Evolutionary conservation across 1,140 invertebrate species (phyloP), one percentile per base, ranked within the genome.

Genomic region (Triops longicaudatus): DNA sequence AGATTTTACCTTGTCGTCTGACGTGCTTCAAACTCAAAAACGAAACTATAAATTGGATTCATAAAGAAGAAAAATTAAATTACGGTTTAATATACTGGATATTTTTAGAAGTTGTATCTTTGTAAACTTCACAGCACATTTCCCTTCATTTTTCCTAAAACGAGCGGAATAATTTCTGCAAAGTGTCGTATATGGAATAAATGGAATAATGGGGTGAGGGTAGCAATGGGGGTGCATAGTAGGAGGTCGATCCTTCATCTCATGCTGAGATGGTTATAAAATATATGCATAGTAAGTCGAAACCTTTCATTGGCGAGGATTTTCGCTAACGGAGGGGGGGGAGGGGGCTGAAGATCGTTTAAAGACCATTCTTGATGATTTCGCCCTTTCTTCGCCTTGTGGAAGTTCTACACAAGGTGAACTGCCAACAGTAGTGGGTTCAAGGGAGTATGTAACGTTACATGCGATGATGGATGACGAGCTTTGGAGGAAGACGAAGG

Each of bases 261-360:
- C 50, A 22, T 17, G 50, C 50, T 63, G 50, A 63, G 50, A 63
- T 37, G 50, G 50, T 63, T 63, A 63, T 63, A 63, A 63, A 63
- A 63, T 63, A 63, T 63, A 63, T 63, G 50, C 50, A 63, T 63
- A n/a, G n/a, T 22, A 22, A 63, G 50, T 22, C 14, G 14, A 63
- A n/a, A 63, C 22, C 50, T 63, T 63, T 22, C 50, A 22, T 63
- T 12, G 4, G 50, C 2, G 50, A n/a, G 50, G 17, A 14, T 22
- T 22, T n/a, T n/a, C 17, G 50, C 17, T n/a, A 22, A 63, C 7
- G 22, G 14, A 17, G 43, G 43, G 43, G 43, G 11, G 43, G 43
- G 43, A 44, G 43, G 50, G 50, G 50, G 50, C 2, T 63, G 22
- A 63, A 63, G 50, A 37, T 37, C 31, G 31, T 37, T 37, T 37